Conservation (phyloP, 2,888 invertebrate species). For the Conistra vaccinii region DNA sequence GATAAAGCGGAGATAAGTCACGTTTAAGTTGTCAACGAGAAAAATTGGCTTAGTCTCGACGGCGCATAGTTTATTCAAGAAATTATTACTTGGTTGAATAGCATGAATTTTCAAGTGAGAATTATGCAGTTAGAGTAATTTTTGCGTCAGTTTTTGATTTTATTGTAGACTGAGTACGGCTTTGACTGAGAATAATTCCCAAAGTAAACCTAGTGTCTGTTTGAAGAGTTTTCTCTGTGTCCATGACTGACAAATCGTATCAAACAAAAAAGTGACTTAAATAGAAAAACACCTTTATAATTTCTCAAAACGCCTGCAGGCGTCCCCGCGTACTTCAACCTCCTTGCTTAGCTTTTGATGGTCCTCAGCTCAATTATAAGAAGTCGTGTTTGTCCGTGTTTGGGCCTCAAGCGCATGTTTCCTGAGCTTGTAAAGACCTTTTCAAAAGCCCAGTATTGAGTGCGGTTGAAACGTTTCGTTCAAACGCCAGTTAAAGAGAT, state of each 20-base stretch:
- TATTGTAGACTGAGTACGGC: no score
- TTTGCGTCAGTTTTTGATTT: no score
- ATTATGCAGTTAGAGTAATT: slow-evolving; percentile 6
- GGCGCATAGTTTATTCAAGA: slow-evolving; percentile 36
- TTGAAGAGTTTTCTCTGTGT: not conserved
- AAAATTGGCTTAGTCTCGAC: slow-evolving; percentile 42
- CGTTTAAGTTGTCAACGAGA: slow-evolving; percentile 54
- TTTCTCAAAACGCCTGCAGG: slow-evolving; percentile 27
- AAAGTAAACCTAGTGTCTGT: not conserved
- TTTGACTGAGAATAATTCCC: no score
- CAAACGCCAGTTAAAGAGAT: slow-evolving; percentile 74
- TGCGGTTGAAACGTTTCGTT: slow-evolving; percentile 69
- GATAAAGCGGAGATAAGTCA: slow-evolving; percentile 56
- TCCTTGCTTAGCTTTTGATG: slow-evolving; percentile 49
- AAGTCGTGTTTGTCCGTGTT: slow-evolving; percentile 65
- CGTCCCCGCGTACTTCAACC: not conserved
- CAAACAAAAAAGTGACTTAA: slow-evolving; percentile 34
- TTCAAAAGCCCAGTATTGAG: slow-evolving; percentile 70
- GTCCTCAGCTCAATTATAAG: slow-evolving; percentile 55
- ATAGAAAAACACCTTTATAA: slow-evolving; percentile 29
- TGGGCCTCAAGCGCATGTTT: slow-evolving; percentile 56
- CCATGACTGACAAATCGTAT: not conserved
- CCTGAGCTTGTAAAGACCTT: slow-evolving; percentile 63
- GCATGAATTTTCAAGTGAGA: slow-evolving; percentile 27
- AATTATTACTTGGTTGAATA: slow-evolving; percentile 30